Evolutionary conservation across 2,888 invertebrate genomes (phyloP), one percentile per base, ranked within the genome.

Genomic region (Cheiracanthium punctorium): DNA sequence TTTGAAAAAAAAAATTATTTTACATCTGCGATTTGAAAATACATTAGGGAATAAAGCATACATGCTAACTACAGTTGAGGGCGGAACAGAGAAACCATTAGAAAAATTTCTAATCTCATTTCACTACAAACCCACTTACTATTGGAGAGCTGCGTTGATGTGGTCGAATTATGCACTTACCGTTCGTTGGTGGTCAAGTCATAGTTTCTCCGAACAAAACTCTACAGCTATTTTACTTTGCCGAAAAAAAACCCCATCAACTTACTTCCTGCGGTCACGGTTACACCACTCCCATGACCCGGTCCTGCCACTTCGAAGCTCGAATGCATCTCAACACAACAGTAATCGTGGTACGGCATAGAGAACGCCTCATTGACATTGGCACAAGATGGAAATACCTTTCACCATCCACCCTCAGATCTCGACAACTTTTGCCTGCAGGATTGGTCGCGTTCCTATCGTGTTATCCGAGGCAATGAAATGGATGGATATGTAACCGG

Each of bases 211-310:
- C 24, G 32, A 30, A 33, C 32, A 67, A 32, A 67, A 30, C 32
- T 67, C 24, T 32, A 67, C n/a, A 24, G 17, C 20, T 20, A 20
- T 67, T 67, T 67, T 67, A 65, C 67, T 67, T n/a, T 67, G 32
- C 33, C 17, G 5, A 67, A 67, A 67, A 32, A 33, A 67, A 14
- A 67, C n/a, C 43, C n/a, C 43, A 17, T 12, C 5, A 67, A 67
- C 28, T 64, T 65, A 33, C 32, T 28, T 37, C 48, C 24, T 28
- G 33, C 69, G 80, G 73, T 73, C 70, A 70, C 70, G 75, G 71
- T 71, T 71, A 64, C 72, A 72, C 82, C 82, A 82, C 82, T 82
- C 82, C 82, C 82, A 67, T 82, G 82, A 82, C 82, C 82, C 72
- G 82, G 64, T 77, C 71, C 65, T 58, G 33, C 58, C 69, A 67